Evolutionary conservation across 2,797 vertebrate genomes (phyloP).

Genomic region (Rhynchonycteris naso): DNA sequence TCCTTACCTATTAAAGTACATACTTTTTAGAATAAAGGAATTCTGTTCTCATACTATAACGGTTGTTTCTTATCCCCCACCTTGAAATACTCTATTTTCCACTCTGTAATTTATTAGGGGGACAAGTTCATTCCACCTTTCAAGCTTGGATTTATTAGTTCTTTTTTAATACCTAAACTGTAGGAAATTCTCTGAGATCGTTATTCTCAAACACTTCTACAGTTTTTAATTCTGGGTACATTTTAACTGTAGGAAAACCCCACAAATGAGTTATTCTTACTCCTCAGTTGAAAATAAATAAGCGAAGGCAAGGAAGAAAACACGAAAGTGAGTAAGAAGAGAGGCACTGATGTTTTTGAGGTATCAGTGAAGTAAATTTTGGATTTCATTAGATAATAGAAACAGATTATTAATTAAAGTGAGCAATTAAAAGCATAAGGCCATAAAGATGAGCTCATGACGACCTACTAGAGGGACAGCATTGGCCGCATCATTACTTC

Average conservation of each 20-base stretch:
- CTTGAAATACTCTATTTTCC: not conserved
- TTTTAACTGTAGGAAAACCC: not conserved
- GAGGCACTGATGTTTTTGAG: not conserved
- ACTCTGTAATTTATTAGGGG: not conserved
- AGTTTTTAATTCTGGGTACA: not conserved
- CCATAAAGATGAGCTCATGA: too few species aligned
- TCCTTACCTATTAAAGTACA: not conserved
- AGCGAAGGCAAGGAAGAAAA: not conserved
- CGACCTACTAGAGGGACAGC: not conserved
- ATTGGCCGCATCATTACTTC: not conserved
- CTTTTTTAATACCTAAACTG: not conserved
- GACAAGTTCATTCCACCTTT: not conserved
- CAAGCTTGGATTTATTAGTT: not conserved
- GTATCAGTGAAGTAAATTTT: not conserved
- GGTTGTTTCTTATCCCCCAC: not conserved
- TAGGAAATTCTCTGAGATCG: not conserved
- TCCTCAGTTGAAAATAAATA: not conserved
- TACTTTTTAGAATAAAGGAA: not conserved
- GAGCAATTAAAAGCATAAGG: not conserved
- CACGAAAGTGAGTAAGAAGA: not conserved
- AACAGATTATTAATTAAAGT: not conserved
- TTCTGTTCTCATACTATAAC: not conserved
- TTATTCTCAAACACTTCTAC: not conserved
- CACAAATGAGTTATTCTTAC: not conserved
- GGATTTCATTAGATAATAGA: not conserved